A percentile compares a stretch with the other conserved stretches of the same genome.
Conservation (phyloP, 2,113 vertebrate species). For the Thomomys bottae region DNA sequence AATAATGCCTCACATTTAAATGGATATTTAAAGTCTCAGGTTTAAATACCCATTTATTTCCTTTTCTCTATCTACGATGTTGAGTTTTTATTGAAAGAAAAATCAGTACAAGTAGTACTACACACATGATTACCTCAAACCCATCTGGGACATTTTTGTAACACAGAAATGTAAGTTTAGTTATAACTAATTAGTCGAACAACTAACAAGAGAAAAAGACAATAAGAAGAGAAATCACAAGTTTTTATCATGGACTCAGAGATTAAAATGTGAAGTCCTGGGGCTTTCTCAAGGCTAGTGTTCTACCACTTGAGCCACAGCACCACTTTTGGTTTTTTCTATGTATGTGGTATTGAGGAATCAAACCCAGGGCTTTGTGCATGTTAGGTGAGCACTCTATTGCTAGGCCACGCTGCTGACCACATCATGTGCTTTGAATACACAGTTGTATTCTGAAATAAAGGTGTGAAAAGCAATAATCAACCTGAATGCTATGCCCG, state of each 20-base stretch:
- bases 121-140: not conserved
- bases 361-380: not conserved
- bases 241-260: not conserved
- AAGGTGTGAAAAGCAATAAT: not conserved
- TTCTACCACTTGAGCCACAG: too few species aligned
- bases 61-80: not conserved
- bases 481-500: not conserved
- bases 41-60: not conserved
- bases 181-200: not conserved
- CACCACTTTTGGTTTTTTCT: too few species aligned
- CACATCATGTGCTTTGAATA: not conserved
- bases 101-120: not conserved
- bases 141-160: not conserved
- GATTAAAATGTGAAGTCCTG: too few species aligned
- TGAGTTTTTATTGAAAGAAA: conserved; percentile 17
- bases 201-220: not conserved
- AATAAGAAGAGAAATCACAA: not conserved
- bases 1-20: not conserved
- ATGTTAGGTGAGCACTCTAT: too few species aligned
- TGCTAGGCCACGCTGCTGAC: too few species aligned
- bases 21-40: too few species aligned
- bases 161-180: conserved; percentile 18
- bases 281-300: too few species aligned
- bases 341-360: too few species aligned
- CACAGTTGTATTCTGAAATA: not conserved